Conservation (phyloP, 2,888 invertebrate species). For the Oxyteleia sp. region DNA sequence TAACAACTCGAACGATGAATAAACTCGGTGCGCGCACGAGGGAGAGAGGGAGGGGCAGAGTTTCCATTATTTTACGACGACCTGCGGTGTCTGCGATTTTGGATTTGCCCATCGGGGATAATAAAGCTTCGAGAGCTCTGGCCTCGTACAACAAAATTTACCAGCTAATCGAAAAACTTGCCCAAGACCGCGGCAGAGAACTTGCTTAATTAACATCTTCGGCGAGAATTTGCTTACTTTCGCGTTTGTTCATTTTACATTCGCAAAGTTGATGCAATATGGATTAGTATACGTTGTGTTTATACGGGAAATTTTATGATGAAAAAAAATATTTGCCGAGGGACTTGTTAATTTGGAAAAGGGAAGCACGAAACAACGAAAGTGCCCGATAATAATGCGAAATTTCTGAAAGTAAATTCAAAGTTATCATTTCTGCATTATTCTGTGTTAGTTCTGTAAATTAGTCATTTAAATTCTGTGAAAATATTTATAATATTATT, state of each 20-base stretch:
- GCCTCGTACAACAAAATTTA: slow-evolving; percentile 85
- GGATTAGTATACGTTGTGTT: slow-evolving; percentile 55
- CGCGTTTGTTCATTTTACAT: slow-evolving; percentile 75
- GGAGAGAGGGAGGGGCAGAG: not conserved
- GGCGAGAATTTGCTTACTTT: slow-evolving; percentile 82
- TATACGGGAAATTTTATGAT: slow-evolving; percentile 20
- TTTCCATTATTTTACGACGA: slow-evolving; percentile 71
- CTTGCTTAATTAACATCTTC: slow-evolving; percentile 88
- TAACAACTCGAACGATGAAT: slow-evolving; percentile 69
- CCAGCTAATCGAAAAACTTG: slow-evolving; percentile 87
- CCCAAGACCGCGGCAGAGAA: slow-evolving; percentile 82
- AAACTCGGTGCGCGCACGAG: slow-evolving; percentile 46
- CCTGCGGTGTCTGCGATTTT: slow-evolving; percentile 70
- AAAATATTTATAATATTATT: too few species aligned
- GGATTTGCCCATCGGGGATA: slow-evolving; percentile 71
- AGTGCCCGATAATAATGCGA: too few species aligned
- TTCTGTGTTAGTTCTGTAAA: too few species aligned
- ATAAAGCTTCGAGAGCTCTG: slow-evolving; percentile 73
- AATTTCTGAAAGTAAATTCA: too few species aligned
- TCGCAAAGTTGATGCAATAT: slow-evolving; percentile 56
- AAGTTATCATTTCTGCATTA: too few species aligned
- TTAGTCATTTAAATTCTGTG: too few species aligned
- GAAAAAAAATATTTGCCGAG: too few species aligned
- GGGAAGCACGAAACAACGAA: too few species aligned
- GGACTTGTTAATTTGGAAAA: too few species aligned